Conservation (phyloP, 2,888 invertebrate genomes). For the Spialia ferax region DNA sequence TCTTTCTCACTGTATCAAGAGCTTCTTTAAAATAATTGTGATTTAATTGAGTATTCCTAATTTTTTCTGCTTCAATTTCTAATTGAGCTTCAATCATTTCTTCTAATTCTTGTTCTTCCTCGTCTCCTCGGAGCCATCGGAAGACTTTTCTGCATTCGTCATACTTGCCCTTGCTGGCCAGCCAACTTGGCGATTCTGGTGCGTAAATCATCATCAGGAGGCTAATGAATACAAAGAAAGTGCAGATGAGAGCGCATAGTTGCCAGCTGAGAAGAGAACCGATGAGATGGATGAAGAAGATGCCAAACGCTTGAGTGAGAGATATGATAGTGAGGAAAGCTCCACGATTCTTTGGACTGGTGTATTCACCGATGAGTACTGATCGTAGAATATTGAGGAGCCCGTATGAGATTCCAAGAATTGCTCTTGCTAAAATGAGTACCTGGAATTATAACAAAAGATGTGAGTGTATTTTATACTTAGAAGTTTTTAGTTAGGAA, state of each 20-base stretch:
- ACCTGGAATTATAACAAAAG: constrained; percentile 51
- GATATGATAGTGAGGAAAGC: constrained; percentile 86
- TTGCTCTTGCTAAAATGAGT: constrained; percentile 61
- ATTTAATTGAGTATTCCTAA: constrained; percentile 39
- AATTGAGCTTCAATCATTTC: constrained; percentile 64
- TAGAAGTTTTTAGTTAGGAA: too few relatives aligned
- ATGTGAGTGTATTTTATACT: background rate
- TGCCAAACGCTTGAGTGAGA: constrained; percentile 86
- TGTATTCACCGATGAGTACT: constrained; percentile 84
- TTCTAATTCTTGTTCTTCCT: constrained; percentile 70
- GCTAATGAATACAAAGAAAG: constrained; percentile 73
- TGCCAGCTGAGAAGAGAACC: constrained; percentile 87
- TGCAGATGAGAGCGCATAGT: constrained; percentile 78
- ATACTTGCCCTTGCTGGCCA: constrained; percentile 82
- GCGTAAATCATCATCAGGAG: constrained; percentile 67
- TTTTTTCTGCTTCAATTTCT: constrained; percentile 49
- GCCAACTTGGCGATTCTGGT: constrained; percentile 89
- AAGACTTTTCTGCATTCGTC: constrained; percentile 85
- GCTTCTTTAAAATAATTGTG: constrained; percentile 36
- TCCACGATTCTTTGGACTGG: constrained; percentile 87
- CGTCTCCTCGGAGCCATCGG: constrained; percentile 84
- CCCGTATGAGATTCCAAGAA: constrained; percentile 81
- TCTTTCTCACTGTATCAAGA: constrained; percentile 29
- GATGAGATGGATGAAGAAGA: constrained; percentile 87
- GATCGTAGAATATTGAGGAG: constrained; percentile 77